Percentiles rank a stretch among this genome's conserved stretches.
Conservation (phyloP, 2,888 invertebrate species). For the Pollenia amentaria region DNA sequence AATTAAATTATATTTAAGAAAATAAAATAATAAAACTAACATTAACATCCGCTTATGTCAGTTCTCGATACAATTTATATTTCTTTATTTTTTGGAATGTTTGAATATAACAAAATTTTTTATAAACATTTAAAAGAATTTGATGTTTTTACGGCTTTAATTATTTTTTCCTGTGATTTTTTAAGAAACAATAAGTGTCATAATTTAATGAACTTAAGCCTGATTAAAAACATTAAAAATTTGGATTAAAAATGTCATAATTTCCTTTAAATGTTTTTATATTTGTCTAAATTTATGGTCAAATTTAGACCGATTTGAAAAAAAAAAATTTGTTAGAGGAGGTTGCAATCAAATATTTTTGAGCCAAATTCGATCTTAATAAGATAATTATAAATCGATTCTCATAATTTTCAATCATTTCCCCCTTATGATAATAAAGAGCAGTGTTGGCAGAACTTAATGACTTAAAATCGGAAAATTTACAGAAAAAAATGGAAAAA, state of each 20-base stretch:
- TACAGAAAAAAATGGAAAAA: too few species aligned
- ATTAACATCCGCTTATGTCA: constrained; percentile 35
- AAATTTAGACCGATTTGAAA: too few species aligned
- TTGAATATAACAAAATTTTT: not conserved
- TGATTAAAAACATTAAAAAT: too few species aligned
- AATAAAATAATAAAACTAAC: constrained; percentile 28
- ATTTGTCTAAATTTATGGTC: not conserved
- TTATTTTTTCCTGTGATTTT: not conserved
- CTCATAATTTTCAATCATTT: too few species aligned
- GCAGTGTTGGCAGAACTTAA: too few species aligned
- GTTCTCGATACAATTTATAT: not conserved
- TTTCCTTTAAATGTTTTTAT: constrained; percentile 28
- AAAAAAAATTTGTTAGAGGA: too few species aligned
- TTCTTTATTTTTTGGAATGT: not conserved
- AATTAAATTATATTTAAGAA: not conserved
- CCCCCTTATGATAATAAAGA: too few species aligned
- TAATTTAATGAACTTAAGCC: too few species aligned
- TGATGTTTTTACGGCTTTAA: not conserved
- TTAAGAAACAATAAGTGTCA: not conserved
- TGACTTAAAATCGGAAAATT: too few species aligned
- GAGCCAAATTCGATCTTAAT: too few species aligned
- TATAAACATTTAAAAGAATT: constrained; percentile 1
- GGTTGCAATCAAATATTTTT: too few species aligned
- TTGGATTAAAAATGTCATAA: constrained; percentile 1
- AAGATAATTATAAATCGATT: too few species aligned